These are phyloP conservation scores for Dendroctonus ponderosae DNA, from an alignment of 1,140 invertebrate species.

Conservation along the genomic window DNA sequence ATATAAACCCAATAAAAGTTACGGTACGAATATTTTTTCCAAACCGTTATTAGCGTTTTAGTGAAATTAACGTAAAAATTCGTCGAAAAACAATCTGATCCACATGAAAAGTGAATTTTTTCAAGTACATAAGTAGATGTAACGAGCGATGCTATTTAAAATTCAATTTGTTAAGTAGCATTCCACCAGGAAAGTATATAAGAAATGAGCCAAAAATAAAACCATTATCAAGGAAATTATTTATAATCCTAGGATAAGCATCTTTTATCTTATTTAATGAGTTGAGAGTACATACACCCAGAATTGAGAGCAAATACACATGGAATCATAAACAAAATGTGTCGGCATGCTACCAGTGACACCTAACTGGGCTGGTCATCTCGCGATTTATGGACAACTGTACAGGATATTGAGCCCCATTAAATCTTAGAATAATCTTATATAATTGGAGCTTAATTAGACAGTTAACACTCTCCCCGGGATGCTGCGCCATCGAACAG, in stretches of 20 bases:
- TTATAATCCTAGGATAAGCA: neutral
- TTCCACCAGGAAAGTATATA: neutral
- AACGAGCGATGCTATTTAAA: neutral
- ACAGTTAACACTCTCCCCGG: neutral
- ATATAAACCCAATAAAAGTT: no score
- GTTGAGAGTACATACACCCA: no score
- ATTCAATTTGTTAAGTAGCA: neutral
- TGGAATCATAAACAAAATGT: neutral
- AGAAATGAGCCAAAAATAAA: constrained; percentile 1
- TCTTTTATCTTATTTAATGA: neutral
- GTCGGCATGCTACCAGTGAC: neutral
- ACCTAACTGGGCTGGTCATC: neutral
- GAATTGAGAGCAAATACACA: neutral
- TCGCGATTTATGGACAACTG: neutral
- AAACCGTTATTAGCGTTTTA: neutral
- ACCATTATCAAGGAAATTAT: neutral
- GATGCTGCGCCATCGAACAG: neutral
- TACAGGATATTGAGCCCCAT: no score
- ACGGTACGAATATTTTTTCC: neutral
- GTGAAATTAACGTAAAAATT: neutral
- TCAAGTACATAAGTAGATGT: neutral
- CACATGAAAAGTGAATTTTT: neutral
- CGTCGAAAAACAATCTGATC: neutral
- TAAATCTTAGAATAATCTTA: no score
- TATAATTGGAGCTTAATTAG: no score